These are phyloP conservation scores for Ctenomys sociabilis DNA, from an alignment of 2,113 vertebrate genomes.

Conservation along the genomic window DNA sequence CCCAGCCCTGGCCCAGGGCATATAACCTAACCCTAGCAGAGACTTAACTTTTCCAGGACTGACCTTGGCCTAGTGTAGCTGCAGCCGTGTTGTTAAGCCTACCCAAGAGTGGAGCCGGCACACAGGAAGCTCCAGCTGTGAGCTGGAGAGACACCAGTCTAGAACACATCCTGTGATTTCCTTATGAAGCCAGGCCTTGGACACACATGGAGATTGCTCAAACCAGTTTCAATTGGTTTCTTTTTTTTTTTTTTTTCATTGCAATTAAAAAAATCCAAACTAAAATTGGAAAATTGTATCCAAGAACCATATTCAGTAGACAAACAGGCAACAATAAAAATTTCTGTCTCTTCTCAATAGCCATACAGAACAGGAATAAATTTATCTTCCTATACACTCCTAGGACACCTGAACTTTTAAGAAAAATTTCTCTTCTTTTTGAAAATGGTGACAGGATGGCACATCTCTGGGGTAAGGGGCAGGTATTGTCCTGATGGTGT, in stretches of 20 bases:
- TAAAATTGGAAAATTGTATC: not conserved
- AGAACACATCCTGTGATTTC: not conserved
- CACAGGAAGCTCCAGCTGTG: not conserved
- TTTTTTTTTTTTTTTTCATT: not conserved
- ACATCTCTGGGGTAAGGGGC: not conserved
- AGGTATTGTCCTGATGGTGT: not conserved
- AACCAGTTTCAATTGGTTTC: not conserved
- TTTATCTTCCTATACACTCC: not conserved
- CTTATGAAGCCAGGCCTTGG: not conserved
- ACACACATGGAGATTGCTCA: not conserved
- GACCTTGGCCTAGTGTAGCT: not conserved
- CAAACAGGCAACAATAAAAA: not conserved
- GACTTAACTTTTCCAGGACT: not conserved
- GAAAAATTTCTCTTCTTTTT: not conserved
- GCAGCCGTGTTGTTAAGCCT: not conserved
- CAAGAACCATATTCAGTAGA: not conserved
- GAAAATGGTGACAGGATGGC: not conserved
- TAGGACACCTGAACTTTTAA: not conserved
- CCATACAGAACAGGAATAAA: not conserved
- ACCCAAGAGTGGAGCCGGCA: not conserved
- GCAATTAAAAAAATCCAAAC: not conserved
- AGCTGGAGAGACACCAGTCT: not conserved
- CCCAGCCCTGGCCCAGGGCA: not conserved
- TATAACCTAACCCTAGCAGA: not conserved
- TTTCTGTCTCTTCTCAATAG: not conserved